Base-by-base conservation (phyloP, 2,888 invertebrate genomes). In the Heliconius ismenius region DNA sequence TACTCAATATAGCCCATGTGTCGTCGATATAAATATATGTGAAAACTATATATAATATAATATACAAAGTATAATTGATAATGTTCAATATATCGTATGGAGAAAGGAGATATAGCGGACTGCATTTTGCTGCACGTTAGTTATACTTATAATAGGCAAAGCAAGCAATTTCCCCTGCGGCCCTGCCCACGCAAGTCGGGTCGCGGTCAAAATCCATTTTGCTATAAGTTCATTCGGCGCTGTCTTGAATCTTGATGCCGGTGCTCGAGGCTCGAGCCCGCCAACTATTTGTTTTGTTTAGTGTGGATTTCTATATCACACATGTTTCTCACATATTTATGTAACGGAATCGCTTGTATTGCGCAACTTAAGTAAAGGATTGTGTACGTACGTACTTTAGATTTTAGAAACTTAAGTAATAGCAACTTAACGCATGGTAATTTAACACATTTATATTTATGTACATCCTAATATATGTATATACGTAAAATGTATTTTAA, bases 121-220 rank as follows among this genome's bases (percentile, higher is more conserved):
- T 73, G 72, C 74, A 81, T 81, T 81, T 82, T 77, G 64, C 75
- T 82, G 81, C 82, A 82, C 78, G 81, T 80, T 79, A 79, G 67
- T 78, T 81, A 79, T 79, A 79, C 62, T 78, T 81, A 79, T 82
- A 80, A 81, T 80, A 81, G 79, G 80, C 80, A 77, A 75, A 75
- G 77, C 79, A 76, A 75, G 79, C 81, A 81, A 81, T 82, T 82
- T 80, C 73, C 81, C 77, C 65, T 76, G 74, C 80, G 79, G 70
- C 81, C 77, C 65, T 76, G 74, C 80, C 79, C 80, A 81, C 82
- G 79, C 81, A 78, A 80, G 76, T 69, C 73, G 76, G 70, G 73
- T 75, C 80, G 82, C 81, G 81, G 80, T 82, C 82, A 80, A 79
- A 81, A 78, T 80, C 79, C 78, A 79, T 79, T 82, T 81, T 76